Percentiles rank a stretch among this genome's conserved stretches.
phyloP scores from a whole-genome alignment of 2,113 vertebrate species.

The Tachysurus fulvidraco region DNA sequence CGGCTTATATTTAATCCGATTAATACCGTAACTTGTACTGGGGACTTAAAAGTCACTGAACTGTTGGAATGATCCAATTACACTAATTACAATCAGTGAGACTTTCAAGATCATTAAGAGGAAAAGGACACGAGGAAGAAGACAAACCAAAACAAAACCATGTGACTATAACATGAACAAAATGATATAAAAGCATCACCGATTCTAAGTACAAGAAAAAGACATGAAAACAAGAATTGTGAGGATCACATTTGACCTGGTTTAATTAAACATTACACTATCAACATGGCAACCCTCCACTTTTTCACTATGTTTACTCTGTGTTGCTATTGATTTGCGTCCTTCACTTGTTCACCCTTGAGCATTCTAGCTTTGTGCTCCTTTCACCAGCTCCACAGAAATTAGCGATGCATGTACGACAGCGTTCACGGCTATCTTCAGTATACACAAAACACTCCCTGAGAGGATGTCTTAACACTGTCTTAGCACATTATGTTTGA shows the following conservation, averaged over 20 bases:
- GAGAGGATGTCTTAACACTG: not conserved
- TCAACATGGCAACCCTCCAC: not conserved
- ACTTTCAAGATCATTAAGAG: not conserved
- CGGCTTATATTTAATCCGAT: no score
- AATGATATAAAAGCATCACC: not conserved
- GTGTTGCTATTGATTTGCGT: not conserved
- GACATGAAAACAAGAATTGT: not conserved
- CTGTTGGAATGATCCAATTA: not conserved
- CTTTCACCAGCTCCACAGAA: not conserved
- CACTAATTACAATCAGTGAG: not conserved
- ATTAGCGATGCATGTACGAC: not conserved
- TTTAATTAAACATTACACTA: not conserved
- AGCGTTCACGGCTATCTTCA: not conserved
- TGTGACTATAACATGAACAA: not conserved
- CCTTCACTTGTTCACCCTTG: not conserved
- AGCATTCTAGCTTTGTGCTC: not conserved
- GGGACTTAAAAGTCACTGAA: no score
- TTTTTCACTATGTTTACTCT: not conserved
- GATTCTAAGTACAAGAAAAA: not conserved
- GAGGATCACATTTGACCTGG: not conserved
- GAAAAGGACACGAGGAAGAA: not conserved
- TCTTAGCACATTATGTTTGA: conserved; percentile 4
- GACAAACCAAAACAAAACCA: not conserved
- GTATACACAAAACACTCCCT: conserved; percentile 2
- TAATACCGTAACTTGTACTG: no score